phyloP scores from a whole-genome alignment of 2,888 invertebrate genomes.

The Pollenia griseotomentosa region DNA sequence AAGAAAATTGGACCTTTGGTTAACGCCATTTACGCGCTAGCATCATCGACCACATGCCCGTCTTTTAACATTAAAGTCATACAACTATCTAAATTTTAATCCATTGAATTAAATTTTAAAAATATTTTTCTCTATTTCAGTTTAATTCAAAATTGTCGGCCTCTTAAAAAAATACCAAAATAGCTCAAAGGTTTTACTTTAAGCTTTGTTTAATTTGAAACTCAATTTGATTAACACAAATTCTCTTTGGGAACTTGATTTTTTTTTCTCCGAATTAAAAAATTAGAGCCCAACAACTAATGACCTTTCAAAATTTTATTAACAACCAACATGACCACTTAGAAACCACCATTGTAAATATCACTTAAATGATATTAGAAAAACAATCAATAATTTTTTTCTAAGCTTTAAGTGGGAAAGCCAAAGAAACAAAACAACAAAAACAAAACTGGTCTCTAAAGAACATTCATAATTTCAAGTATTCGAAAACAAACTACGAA shows the following conservation, averaged over 20 bases:
- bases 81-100: too few species aligned
- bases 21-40: too few species aligned
- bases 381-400: slow-evolving; percentile 21
- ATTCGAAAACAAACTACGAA: slow-evolving; percentile 20
- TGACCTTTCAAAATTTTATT: slow-evolving; percentile 50
- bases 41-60: too few species aligned
- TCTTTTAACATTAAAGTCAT: too few species aligned
- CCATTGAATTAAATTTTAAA: too few species aligned
- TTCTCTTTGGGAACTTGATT: not conserved
- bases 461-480: slow-evolving; percentile 37
- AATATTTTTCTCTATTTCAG: too few species aligned
- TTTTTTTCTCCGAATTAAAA: slow-evolving; percentile 27
- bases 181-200: too few species aligned
- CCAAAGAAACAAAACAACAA: slow-evolving; percentile 18
- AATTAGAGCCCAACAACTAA: slow-evolving; percentile 59
- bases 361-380: not conserved
- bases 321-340: slow-evolving; percentile 27
- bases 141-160: too few species aligned
- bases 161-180: too few species aligned
- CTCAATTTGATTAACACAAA: too few species aligned
- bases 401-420: slow-evolving; percentile 33
- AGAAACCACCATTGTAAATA: not conserved
- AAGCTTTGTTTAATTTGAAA: too few species aligned
- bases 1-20: too few species aligned
- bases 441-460: slow-evolving; percentile 36